Conservation (phyloP, 92 coral and sea anemone species). For the Zoanthus solanderi region DNA sequence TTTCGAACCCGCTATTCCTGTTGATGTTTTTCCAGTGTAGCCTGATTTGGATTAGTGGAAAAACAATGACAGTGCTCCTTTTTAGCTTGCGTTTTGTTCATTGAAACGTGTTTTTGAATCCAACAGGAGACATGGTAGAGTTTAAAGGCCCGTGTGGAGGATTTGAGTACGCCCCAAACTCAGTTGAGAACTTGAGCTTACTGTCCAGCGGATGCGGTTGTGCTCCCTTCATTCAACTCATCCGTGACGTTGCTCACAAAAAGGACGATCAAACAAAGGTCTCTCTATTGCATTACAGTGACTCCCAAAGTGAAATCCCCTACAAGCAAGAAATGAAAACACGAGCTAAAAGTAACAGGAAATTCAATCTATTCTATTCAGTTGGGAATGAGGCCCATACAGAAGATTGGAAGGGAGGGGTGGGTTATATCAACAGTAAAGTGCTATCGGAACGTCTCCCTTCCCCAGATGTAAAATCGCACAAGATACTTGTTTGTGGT, state of each 20-base stretch:
- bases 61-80: not conserved
- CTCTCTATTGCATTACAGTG: constrained; percentile 51
- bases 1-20: no score
- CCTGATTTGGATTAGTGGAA: no score
- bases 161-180: constrained; percentile 64
- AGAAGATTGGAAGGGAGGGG: constrained; percentile 74
- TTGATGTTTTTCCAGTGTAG: no score
- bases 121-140: constrained; percentile 60
- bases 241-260: constrained; percentile 58
- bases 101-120: not conserved
- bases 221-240: constrained; percentile 60
- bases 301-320: constrained; percentile 53
- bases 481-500: constrained; percentile 67
- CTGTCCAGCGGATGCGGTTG: constrained; percentile 64
- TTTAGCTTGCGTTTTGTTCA: not conserved
- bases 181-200: constrained; percentile 61
- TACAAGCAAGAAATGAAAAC: constrained; percentile 60
- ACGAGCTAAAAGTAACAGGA: not conserved
- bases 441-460: constrained; percentile 56
- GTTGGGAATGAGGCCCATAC: constrained; percentile 48
- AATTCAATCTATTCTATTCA: constrained; percentile 45
- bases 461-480: constrained; percentile 54
- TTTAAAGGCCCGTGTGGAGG: constrained; percentile 76
- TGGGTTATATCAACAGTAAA: constrained; percentile 61
- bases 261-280: constrained; percentile 55